Base-by-base conservation (phyloP, 2,113 vertebrate genomes). In the Lamprologus sp. region DNA sequence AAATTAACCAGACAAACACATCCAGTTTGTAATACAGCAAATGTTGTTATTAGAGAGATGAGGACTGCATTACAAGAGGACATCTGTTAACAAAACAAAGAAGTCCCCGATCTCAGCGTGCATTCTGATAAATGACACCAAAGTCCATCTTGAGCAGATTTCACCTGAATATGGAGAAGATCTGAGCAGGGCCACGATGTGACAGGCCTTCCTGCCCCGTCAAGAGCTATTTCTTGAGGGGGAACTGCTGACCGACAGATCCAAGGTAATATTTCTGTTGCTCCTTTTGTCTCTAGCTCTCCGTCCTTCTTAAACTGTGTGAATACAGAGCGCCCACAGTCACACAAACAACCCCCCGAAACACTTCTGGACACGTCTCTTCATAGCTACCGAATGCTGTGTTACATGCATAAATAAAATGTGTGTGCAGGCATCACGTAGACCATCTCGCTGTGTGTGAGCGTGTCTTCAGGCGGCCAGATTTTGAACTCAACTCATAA, bases 121-220 rank as follows among this genome's bases (percentile, higher is more conserved):
- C 70, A 75, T 75, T 75, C 42, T 77, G 7, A 77, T 77, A 49
- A 28, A 47, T 47, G 42, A 75, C 42, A 47, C 23, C 17, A 2
- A 77, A 77, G 45, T 33, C 26, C 73, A 77, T 51, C 45, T 77
- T n/a, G 17, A 51, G 15, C 28, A 33, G 15, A 77, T 2, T 77
- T 77, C 45, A 51, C 73, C 26, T 77, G 26, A 77, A 33, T 51
- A 6, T n/a, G 45, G 1, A 58, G 79, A 35, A 75, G 51, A 86
- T 87, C 14, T 84, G 83, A 89, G 87, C 75, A 53, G 60, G 4
- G 8, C 23, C 82, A 58, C 85, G 77, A 89, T 90, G 26, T 90
- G 91, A 85, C 89, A 87, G 83, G 75, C 83, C 85, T 87, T 88
- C 85, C 90, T 88, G 87, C 9, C 58, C 89, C 6, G 10, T 84